Evolutionary conservation across 2,888 invertebrate species (phyloP).

Genomic region (Taphrorychus bicolor): DNA sequence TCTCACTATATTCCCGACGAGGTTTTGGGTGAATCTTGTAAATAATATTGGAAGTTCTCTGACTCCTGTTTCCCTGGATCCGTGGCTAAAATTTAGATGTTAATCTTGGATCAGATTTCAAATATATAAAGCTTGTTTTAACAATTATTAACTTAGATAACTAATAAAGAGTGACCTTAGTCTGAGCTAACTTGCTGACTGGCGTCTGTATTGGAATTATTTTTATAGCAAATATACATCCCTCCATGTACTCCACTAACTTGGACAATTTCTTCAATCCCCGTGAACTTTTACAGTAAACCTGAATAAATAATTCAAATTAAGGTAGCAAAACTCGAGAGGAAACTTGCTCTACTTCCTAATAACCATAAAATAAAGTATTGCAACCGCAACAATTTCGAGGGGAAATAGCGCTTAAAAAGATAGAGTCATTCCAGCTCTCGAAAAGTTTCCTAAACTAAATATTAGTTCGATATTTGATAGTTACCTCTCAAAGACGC

Average conservation of each 20-base stretch:
- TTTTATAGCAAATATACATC: too few species aligned
- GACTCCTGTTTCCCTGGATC: background rate
- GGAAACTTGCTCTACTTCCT: background rate
- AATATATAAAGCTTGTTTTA: background rate
- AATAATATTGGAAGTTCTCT: background rate
- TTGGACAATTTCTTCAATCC: background rate
- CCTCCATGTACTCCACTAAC: too few species aligned
- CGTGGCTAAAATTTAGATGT: background rate
- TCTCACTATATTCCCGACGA: slow-evolving; percentile 2
- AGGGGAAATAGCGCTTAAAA: background rate
- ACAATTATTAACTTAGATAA: too few species aligned
- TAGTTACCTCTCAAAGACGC: slow-evolving; percentile 1
- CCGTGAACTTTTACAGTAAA: background rate
- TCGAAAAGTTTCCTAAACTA: background rate
- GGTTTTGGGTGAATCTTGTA: slow-evolving; percentile 1
- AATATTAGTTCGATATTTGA: slow-evolving; percentile 6
- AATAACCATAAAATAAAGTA: background rate
- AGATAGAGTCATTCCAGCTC: background rate
- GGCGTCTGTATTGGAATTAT: too few species aligned
- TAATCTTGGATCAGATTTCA: too few species aligned
- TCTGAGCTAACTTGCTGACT: too few species aligned
- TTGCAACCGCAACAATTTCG: background rate
- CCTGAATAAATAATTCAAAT: background rate
- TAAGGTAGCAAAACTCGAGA: background rate
- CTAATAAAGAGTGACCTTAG: too few species aligned